Evolutionary conservation across 2,113 vertebrate genomes (phyloP).

Genomic region (Semnornis frantzii): DNA sequence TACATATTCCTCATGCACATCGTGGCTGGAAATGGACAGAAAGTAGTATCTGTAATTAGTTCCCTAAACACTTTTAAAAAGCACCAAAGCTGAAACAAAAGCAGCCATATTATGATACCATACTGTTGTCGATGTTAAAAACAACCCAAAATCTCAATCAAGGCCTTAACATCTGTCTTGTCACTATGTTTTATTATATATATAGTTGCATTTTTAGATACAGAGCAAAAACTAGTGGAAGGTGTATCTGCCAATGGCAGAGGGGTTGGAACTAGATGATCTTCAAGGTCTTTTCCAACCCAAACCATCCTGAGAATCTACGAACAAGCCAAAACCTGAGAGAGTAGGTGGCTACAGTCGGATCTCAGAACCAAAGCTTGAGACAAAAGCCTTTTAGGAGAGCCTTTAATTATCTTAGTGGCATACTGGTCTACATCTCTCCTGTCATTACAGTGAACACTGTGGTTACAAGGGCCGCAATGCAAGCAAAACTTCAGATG

Average conservation of each 20-base stretch:
- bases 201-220: neutral
- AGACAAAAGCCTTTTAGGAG: constrained; percentile 24
- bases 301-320: no score
- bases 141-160: neutral
- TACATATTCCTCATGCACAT: neutral
- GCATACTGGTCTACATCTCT: constrained; percentile 2
- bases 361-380: neutral
- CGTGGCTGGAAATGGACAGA: neutral
- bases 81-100: neutral
- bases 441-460: neutral
- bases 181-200: neutral
- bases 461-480: neutral
- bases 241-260: no score
- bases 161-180: neutral
- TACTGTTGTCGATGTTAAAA: neutral
- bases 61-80: neutral
- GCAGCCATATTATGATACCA: neutral
- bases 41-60: neutral
- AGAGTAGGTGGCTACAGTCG: neutral
- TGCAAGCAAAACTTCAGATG: neutral
- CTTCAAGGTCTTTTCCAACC: no score
- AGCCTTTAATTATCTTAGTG: constrained; percentile 13
- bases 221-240: neutral
- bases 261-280: no score
- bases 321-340: neutral